Evolutionary conservation across 2,888 invertebrate genomes (phyloP), one percentile per base, ranked within the genome.

Genomic region (Latrodectus hesperus): DNA sequence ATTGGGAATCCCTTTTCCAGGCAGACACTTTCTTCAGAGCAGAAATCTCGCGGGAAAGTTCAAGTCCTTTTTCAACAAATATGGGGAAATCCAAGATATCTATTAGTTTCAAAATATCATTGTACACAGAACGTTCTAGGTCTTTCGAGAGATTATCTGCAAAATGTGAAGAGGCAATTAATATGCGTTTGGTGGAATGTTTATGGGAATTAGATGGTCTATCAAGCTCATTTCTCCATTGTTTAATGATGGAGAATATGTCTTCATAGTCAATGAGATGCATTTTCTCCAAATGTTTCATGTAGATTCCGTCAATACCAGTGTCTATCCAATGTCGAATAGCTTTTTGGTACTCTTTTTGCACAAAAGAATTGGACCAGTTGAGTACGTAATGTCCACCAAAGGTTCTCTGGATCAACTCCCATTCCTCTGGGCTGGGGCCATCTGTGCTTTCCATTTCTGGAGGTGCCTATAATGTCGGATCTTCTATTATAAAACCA

Each of bases 261-360:
- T 94, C 93, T 16, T 94, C 92, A 0, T 90, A 88, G 53, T 91
- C 91, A 85, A 93, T 92, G 2, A 95, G 78, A 22, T 90, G 84
- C 9, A 90, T 94, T 85, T 94, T 92, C 91, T 96, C 95, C 38
- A 97, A 92, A 12, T 96, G 96, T 92, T 96, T 96, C 12, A 98
- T 93, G 91, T 97, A 96, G 92, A 98, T 97, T 0, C 98, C 98
- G 92, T 98, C 96, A 5, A 98, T 95, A 9, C 96, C 96, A 89
- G 94, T 93, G 17, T 94, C 93, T 26, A 94, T 91, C 94, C 97
- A 96, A 90, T 94, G 94, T 64, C 93, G 92, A 0, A 98, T 92
- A 0, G 96, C 95, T 0, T 93, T 93, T 91, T 95, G 94, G 72
- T 96, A 89, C 74, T 92, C 92, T 16, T 90, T 75, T 38, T 90